Conservation (phyloP, 1,140 invertebrate genomes). For the Bombyx mandarina region DNA sequence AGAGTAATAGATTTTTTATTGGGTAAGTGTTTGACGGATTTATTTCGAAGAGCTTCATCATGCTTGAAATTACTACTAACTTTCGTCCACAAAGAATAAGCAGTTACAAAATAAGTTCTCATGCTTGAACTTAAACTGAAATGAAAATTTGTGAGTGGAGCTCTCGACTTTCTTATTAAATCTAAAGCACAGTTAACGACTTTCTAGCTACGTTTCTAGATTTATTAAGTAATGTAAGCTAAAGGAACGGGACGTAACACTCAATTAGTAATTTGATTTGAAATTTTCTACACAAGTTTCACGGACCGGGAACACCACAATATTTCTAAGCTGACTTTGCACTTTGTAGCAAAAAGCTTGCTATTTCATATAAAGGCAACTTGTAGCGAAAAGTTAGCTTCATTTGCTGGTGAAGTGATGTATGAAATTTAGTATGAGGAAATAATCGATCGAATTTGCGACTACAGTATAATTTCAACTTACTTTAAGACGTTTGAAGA, state of each 20-base stretch:
- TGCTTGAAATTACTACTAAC: too few relatives aligned
- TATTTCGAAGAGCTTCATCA: too few relatives aligned
- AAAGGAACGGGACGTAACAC: conserved; percentile 49
- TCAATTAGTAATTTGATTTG: conserved; percentile 62
- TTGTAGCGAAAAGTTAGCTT: conserved; percentile 8
- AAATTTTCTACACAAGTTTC: conserved; percentile 36
- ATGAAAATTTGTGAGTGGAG: conserved; percentile 50
- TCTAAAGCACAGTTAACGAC: conserved; percentile 56
- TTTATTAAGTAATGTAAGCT: conserved; percentile 63
- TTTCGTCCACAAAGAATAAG: neutral
- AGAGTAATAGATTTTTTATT: too few relatives aligned
- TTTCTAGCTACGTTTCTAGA: conserved; percentile 46
- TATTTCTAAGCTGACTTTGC: conserved; percentile 20
- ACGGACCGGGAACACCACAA: conserved; percentile 4
- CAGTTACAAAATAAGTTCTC: conserved; percentile 22
- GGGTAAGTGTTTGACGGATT: neutral
- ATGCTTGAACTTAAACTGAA: conserved; percentile 40
- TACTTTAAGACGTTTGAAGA: too few relatives aligned
- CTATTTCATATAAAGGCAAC: conserved; percentile 6
- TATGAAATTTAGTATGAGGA: conserved; percentile 3
- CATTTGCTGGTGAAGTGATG: conserved; percentile 7
- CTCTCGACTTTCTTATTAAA: conserved; percentile 53
- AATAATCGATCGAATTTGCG: neutral
- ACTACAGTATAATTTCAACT: too few relatives aligned
- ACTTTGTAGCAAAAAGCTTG: conserved; percentile 8